Evolutionary conservation across 2,888 invertebrate species (phyloP).

Genomic region (Tachina lurida): DNA sequence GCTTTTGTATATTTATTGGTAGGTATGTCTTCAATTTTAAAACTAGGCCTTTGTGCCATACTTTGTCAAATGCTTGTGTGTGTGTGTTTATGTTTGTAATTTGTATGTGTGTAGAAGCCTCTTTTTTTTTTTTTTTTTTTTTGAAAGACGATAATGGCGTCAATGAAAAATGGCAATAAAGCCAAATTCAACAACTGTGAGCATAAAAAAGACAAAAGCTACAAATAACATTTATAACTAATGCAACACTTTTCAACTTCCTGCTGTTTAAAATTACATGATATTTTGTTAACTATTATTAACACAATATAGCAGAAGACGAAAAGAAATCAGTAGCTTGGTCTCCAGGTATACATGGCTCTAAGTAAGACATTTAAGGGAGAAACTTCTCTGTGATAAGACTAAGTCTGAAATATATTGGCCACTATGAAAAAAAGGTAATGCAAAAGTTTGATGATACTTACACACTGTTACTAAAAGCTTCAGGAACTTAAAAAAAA

Average conservation of each 20-base stretch:
- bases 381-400: too few species aligned
- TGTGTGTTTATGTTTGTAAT: background rate
- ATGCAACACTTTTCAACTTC: constrained; percentile 66
- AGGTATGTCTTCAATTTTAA: too few species aligned
- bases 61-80: too few species aligned
- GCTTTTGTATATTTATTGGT: too few species aligned
- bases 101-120: background rate
- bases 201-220: background rate
- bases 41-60: too few species aligned
- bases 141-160: constrained; percentile 48
- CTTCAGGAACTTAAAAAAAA: too few species aligned
- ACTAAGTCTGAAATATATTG: too few species aligned
- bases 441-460: too few species aligned
- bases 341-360: too few species aligned
- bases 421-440: too few species aligned
- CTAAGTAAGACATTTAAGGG: background rate
- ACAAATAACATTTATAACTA: constrained; percentile 51
- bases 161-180: constrained; percentile 62
- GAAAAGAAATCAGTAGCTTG: background rate
- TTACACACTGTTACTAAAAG: too few species aligned
- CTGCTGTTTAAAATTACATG: constrained; percentile 66
- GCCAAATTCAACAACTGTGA: constrained; percentile 43
- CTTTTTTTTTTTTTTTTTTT: background rate
- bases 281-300: constrained; percentile 28
- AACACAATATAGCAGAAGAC: constrained; percentile 9